Evolutionary conservation across 2,888 invertebrate species (phyloP), one percentile per base, ranked within the genome.

Genomic region (Epinotia nisella): DNA sequence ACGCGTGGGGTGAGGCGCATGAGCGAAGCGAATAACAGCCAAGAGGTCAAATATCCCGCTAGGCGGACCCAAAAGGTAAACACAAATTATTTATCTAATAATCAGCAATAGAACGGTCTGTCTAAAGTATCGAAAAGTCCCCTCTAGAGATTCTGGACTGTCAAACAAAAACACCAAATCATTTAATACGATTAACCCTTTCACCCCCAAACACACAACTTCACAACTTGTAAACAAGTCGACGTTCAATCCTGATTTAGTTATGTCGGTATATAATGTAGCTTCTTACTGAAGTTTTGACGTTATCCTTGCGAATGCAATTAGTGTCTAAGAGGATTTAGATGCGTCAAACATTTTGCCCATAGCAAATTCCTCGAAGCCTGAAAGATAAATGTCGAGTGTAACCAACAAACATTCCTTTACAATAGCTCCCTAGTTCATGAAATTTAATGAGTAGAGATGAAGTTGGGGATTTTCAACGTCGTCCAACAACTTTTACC

Each of bases 401-500:
- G 21, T 21, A 21, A 45, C 3, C 21, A 19, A 39, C n/a, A 29
- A 60, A 45, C 19, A 61, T 61, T 45, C 19, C 21, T 39, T 24
- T 49, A 24, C 10, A n/a, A 49, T 29, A 29, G 17, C 24, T 49
- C n/a, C 49, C 19, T 13, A 51, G 19, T 41, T 64, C 49, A 19
- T 21, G 61, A 41, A 64, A 68, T 58, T 73, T 90, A 89, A 90
- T 90, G 87, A 88, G 88, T 78, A 85, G 78, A 83, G 87, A 88
- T 85, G 80, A 85, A 89, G 85, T 86, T 86, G 74, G 49, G 79
- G 79, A 65, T 53, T 74, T 70, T 45, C 29, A 29, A 58, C 66
- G 76, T 75, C 78, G 55, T n/a, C 41, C 39, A 41, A 24, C 39
- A 71, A 80, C 76, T 73, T 64, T 51, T 79, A 76, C 80, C 82